Evolutionary conservation across 2,797 vertebrate genomes (phyloP), one percentile per base, ranked within the genome.

Genomic region (Urosaurus nigricauda): DNA sequence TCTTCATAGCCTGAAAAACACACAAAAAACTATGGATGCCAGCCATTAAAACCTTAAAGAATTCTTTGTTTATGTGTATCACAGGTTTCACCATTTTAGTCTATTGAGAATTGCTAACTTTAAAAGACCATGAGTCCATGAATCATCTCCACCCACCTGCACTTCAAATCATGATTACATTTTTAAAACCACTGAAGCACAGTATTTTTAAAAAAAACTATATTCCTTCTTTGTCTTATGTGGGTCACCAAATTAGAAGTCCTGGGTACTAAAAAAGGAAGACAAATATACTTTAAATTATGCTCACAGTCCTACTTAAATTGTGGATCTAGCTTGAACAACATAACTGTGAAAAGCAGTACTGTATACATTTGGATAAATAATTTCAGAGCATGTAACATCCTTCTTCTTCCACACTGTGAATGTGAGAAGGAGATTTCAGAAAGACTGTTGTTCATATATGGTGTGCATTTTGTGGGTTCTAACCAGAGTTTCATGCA

Each of bases 221-320:
- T n/a, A 32, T 53, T 21, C 13, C 43, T 21, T 43, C 13, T 63
- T 77, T 77, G 53, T 37, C 26, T 75, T 73, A 56, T 58, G 56
- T 74, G 26, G 70, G n/a, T 74, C 24, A 87, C n/a, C 65, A 87
- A 58, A 40, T 37, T 79, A 56, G n/a, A 87, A 79, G 70, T 70
- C 1, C n/a, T 87, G 11, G 32, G 11, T 84, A n/a, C 1, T 58
- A 32, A 56, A 29, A 81, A 29, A 51, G 17, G 53, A 40, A 68
- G 60, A 32, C 16, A 12, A 5, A 4, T 58, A 17, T 43, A 35
- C 12, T 26, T 81, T 58, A 53, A 71, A 56, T 84, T 56, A 71
- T 35, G 53, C 32, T 53, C 19, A 53, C 65, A 37, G 19, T 80
- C n/a, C 32, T 58, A 51, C 5, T 3, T 70, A 16, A 19, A 17